These are phyloP conservation scores for Drosophila pseudoobscura DNA, from an alignment of 1,140 invertebrate genomes.

Conservation along the genomic window DNA sequence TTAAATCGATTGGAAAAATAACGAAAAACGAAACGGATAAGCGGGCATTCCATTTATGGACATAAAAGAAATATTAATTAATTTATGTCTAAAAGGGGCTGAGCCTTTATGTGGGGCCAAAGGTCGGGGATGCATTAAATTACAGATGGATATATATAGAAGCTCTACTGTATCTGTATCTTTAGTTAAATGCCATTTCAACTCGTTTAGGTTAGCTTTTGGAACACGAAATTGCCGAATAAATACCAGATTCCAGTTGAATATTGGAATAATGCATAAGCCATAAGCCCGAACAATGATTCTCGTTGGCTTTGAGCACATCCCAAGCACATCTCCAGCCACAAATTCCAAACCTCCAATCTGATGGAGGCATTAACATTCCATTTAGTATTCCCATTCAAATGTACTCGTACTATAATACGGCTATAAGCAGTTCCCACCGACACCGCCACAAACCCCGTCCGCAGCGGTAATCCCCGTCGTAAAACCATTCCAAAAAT, in stretches of 20 bases:
- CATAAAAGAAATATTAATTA: conserved; percentile 18
- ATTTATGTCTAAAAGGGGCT: background rate
- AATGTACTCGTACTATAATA: too few species aligned
- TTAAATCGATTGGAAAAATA: conserved; percentile 30
- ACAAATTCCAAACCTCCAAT: background rate
- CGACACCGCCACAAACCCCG: too few species aligned
- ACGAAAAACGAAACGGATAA: conserved; percentile 2
- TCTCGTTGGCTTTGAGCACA: background rate
- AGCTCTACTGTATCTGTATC: too few species aligned
- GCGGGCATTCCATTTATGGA: background rate
- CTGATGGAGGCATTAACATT: conserved; percentile 34
- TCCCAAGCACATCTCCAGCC: background rate
- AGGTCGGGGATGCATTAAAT: background rate
- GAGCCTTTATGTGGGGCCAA: background rate
- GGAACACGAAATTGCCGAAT: too few species aligned
- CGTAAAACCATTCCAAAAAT: conserved; percentile 2
- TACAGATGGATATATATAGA: too few species aligned
- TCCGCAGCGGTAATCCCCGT: conserved; percentile 10
- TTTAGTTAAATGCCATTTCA: too few species aligned
- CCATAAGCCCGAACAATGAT: background rate
- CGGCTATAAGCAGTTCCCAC: conserved; percentile 30
- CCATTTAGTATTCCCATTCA: conserved; percentile 13
- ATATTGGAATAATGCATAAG: too few species aligned
- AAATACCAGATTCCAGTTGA: too few species aligned
- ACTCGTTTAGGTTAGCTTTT: too few species aligned